Evolutionary conservation across 2,797 vertebrate species (phyloP).

Genomic region (Naso thynnoides): DNA sequence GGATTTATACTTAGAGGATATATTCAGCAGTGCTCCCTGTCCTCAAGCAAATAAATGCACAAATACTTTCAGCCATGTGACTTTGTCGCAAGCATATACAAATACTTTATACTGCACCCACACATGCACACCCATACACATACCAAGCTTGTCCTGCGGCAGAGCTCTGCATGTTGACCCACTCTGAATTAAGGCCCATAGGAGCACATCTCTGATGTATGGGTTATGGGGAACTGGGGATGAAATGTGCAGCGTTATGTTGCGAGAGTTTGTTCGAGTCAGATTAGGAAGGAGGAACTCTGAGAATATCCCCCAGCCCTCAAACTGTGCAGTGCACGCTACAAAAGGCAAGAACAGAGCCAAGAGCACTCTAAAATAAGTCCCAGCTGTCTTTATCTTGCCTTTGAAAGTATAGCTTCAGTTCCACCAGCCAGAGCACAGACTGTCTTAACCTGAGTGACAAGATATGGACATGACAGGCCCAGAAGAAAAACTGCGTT

Average conservation of each 20-base stretch:
- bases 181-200: conserved; percentile 26
- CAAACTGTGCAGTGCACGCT: conserved; percentile 1
- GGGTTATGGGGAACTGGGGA: conserved; percentile 28
- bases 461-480: conserved; percentile 49
- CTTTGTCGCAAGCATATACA: conserved; percentile 23
- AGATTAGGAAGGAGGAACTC: conserved; percentile 37
- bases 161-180: conserved; percentile 34
- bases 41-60: background rate
- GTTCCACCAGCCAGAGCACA: conserved; percentile 8
- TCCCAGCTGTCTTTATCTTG: conserved; percentile 42
- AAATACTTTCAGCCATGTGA: conserved; percentile 17
- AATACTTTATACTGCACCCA: background rate
- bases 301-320: conserved; percentile 7
- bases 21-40: conserved; percentile 34
- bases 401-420: conserved; percentile 29
- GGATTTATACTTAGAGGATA: conserved; percentile 42
- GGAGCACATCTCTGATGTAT: conserved; percentile 24
- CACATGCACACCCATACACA: background rate
- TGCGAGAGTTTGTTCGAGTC: conserved; percentile 35
- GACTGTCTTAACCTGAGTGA: conserved; percentile 35
- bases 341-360: conserved; percentile 23
- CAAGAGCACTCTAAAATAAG: conserved; percentile 21
- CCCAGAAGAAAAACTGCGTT: conserved; percentile 19
- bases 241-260: conserved; percentile 33
- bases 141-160: conserved; percentile 31